Base-by-base conservation (phyloP, 2,888 invertebrate genomes). In the Taenaris catops region DNA sequence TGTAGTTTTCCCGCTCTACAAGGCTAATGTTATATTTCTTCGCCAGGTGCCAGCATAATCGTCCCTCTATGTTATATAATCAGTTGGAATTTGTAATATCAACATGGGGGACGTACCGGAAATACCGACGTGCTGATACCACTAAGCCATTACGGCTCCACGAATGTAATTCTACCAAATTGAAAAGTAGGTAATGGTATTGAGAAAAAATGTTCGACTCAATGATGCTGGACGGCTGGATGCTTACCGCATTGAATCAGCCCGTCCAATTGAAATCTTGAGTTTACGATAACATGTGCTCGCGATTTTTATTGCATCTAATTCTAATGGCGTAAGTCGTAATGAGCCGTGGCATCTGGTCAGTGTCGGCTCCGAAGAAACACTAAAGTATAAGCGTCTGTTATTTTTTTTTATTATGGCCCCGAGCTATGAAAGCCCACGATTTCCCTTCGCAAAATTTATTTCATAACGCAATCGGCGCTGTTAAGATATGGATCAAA, bases 281-380 rank as follows among this genome's bases (percentile, higher is more conserved):
- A 20, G 31, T 32, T 25, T 8, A 31, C 25, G 23, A 40, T 39
- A 41, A 33, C 36, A 28, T 47, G 39, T 44, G 51, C 49, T 41
- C 36, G 44, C 25, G 19, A 43, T 49, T 70, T 63, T 63, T 63
- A 64, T 61, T 64, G 48, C 55, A 56, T 57, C 58, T 53, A 63
- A 68, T 67, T 67, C 65, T 64, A 67, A 64, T 61, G 58, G 63
- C 65, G 42, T 54, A 51, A 49, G 58, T 51, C 57, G 47, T 53
- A 64, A 63, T 58, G 51, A 54, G 53, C 46, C 42, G 36, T 24
- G 48, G 42, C 42, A 36, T 49, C 47, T 46, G 44, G 26, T 35
- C 42, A 24, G 37, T 38, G 36, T 53, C 47, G 42, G 37, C 49
- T 41, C n/a, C n/a, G 21, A 31, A 27, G 31, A 34, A 26, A 36